Evolutionary conservation across 2,888 invertebrate genomes (phyloP), one percentile per base, ranked within the genome.

Genomic region (Scelioninae gen. 2): DNA sequence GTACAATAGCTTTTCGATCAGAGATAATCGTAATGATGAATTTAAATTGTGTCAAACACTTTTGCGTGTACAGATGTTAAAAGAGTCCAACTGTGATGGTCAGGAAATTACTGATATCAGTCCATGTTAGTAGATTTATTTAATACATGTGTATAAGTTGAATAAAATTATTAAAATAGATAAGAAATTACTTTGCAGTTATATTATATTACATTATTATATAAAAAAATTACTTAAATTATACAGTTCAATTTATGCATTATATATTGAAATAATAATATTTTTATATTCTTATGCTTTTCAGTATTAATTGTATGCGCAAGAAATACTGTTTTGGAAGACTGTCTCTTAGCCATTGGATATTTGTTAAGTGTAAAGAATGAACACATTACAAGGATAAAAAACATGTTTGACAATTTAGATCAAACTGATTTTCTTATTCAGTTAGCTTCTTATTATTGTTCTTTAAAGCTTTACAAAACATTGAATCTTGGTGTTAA

Each of bases 271-370:
- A n/a, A n/a, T n/a, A n/a, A n/a, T n/a, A n/a, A n/a, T n/a, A n/a
- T n/a, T n/a, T n/a, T 25, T 4, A 25, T 25, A 35, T 16, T 31
- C 3, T 11, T 67, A 65, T 1, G 2, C 6, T 53, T n/a, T 83
- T 81, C 75, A 87, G 87, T 89, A 25, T 80, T 90, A 46, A 77
- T 89, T 15, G 87, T 89, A 77, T 84, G 89, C 60, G 88, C 88
- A 7, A 83, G 86, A 64, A 82, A 87, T 64, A 84, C 87, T 7
- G 79, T 90, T 46, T 81, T 85, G 13, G 87, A 88, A 78, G 90
- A 90, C 76, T 86, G 88, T 78, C 81, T 86, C 1, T 81, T 89
- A 37, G 89, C 89, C 10, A 80, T 90, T 68, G 85, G 88, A 1
- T 89, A 88, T 79, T 84, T 90, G 15, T 78, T 90, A 65, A 86